Evolutionary conservation across 2,113 vertebrate genomes (phyloP).

Genomic region (Podiceps cristatus): DNA sequence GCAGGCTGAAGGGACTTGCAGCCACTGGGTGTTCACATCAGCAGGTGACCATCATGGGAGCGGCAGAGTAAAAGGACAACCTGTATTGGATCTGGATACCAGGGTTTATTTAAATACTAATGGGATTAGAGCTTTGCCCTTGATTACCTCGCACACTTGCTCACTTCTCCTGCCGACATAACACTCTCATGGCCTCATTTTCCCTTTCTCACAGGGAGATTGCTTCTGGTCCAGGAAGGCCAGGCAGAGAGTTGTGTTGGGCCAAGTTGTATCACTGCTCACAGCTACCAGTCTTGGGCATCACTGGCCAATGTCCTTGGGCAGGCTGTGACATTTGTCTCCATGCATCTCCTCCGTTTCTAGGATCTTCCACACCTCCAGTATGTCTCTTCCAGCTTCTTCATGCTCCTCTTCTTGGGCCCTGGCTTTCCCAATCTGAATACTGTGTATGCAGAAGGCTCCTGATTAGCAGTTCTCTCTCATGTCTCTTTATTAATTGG

Average conservation of each 20-base stretch:
- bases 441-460: background rate
- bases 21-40: background rate
- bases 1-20: background rate
- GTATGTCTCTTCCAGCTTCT: background rate
- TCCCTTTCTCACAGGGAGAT: background rate
- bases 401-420: background rate
- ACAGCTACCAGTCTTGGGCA: background rate
- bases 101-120: background rate
- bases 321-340: background rate
- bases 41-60: background rate
- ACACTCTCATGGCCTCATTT: background rate
- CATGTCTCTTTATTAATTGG: background rate
- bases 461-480: background rate
- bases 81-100: background rate
- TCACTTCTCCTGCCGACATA: background rate
- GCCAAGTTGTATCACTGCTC: background rate
- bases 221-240: background rate
- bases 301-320: background rate
- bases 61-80: background rate
- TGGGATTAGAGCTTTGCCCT: background rate
- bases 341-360: background rate
- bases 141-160: background rate
- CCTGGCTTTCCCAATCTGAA: background rate
- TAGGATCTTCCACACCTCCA: background rate
- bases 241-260: fast-evolving